Evolutionary conservation across 2,888 invertebrate species (phyloP).

Genomic region (Lasius fuliginosus): DNA sequence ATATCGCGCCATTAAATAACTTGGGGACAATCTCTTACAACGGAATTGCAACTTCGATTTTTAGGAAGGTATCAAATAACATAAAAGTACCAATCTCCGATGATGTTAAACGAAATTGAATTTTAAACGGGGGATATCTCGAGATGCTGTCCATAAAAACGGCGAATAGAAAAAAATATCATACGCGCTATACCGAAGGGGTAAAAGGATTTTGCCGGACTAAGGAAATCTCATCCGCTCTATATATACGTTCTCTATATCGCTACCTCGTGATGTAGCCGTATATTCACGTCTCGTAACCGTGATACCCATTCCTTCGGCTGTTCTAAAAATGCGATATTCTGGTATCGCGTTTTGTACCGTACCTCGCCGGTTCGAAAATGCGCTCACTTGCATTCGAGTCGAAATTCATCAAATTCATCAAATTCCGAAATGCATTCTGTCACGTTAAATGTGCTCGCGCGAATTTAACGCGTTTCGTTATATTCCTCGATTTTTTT

Average conservation of each 20-base stretch:
- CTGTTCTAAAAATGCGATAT: slow-evolving; percentile 64
- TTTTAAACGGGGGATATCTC: slow-evolving; percentile 32
- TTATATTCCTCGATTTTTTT: slow-evolving; percentile 30
- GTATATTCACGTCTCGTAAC: slow-evolving; percentile 73
- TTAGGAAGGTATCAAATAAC: not conserved
- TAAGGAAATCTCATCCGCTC: slow-evolving; percentile 71
- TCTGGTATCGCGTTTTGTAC: slow-evolving; percentile 34
- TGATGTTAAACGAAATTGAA: slow-evolving; percentile 50
- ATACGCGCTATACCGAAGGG: slow-evolving; percentile 56
- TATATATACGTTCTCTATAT: slow-evolving; percentile 62
- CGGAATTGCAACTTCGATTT: not conserved
- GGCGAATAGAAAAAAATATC: slow-evolving; percentile 62
- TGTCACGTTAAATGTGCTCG: slow-evolving; percentile 27
- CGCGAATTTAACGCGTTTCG: slow-evolving; percentile 25
- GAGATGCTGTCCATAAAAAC: slow-evolving; percentile 58
- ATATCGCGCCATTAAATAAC: not conserved
- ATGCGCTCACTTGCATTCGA: slow-evolving; percentile 33
- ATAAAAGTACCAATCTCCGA: not conserved
- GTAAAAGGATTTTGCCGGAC: slow-evolving; percentile 63
- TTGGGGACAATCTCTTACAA: not conserved
- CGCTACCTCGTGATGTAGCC: slow-evolving; percentile 65
- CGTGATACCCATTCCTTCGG: slow-evolving; percentile 53
- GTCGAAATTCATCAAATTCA: slow-evolving; percentile 51
- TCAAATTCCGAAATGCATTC: slow-evolving; percentile 47
- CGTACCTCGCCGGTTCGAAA: not conserved